A percentile compares a stretch with the other conserved stretches of the same genome.
Conservation (phyloP, 1,140 invertebrate species). For the Lithobius niger region DNA sequence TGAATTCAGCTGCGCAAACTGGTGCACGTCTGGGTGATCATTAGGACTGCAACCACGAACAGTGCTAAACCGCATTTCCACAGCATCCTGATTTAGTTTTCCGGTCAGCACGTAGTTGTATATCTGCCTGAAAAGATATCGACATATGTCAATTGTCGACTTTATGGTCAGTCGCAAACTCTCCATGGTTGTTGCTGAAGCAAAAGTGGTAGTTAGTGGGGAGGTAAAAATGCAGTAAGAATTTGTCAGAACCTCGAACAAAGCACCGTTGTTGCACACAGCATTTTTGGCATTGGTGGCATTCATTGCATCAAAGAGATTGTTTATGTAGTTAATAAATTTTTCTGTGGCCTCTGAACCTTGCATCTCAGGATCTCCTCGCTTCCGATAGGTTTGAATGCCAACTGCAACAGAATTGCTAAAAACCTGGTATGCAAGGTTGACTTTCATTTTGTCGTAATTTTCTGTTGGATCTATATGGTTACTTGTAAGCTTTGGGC, state of each 20-base stretch:
- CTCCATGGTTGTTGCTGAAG: background rate
- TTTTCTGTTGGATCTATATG: background rate
- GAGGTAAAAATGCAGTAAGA: background rate
- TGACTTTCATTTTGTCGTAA: background rate
- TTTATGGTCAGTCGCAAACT: background rate
- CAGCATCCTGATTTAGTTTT: slow-evolving; percentile 2
- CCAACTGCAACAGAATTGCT: background rate
- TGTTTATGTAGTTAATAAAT: background rate
- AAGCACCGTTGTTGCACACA: background rate
- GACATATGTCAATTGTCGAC: background rate
- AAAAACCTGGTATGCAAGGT: background rate
- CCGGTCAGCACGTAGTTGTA: background rate
- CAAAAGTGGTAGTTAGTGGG: background rate
- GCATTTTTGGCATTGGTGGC: background rate
- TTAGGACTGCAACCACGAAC: background rate
- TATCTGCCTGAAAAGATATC: background rate
- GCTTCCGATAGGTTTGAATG: background rate
- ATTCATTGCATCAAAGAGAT: slow-evolving; percentile 2
- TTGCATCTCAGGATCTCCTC: background rate
- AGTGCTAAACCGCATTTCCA: background rate
- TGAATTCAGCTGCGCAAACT: background rate
- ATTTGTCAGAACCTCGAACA: background rate
- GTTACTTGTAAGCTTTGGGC: background rate
- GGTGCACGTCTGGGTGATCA: slow-evolving; percentile 2
- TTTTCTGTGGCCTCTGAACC: background rate